Percentiles rank a stretch among this genome's conserved stretches.
Evolutionary conservation across 2,113 vertebrate genomes (phyloP).

Genomic region (Ceyx melanurus): DNA sequence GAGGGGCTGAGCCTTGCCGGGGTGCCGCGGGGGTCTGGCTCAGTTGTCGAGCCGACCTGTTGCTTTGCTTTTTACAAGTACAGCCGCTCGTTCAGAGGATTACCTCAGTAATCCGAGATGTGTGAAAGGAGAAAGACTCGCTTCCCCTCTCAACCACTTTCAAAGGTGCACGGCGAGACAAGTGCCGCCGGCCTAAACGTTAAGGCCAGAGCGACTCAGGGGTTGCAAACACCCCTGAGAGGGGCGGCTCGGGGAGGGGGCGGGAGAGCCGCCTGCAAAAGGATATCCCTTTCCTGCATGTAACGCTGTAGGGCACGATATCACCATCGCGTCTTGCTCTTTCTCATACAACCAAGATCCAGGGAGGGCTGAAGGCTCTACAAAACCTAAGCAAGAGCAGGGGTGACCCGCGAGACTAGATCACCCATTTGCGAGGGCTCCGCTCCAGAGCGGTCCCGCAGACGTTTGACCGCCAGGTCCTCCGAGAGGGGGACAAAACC

Average conservation of each 20-base stretch:
- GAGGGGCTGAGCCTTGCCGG: background rate
- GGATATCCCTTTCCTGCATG: accelerated
- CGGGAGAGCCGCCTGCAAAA: background rate
- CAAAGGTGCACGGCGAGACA: accelerated
- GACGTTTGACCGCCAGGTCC: too few relatives aligned
- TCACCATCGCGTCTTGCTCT: accelerated
- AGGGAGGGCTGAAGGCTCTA: background rate
- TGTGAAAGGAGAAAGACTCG: background rate
- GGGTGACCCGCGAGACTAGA: background rate
- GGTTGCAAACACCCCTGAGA: background rate
- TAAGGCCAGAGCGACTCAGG: background rate
- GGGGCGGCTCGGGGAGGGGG: background rate
- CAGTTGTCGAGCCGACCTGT: background rate
- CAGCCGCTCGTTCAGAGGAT: too few relatives aligned
- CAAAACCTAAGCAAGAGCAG: background rate
- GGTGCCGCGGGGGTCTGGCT: background rate
- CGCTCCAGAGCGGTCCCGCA: background rate
- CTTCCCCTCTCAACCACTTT: background rate
- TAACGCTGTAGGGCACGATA: accelerated
- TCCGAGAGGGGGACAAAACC: background rate
- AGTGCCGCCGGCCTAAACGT: accelerated
- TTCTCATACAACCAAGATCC: background rate
- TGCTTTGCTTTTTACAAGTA: background rate
- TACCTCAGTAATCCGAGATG: background rate
- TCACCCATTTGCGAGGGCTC: background rate